Base-by-base conservation (phyloP, 1,140 invertebrate genomes). In the Steinernema feltiae region DNA sequence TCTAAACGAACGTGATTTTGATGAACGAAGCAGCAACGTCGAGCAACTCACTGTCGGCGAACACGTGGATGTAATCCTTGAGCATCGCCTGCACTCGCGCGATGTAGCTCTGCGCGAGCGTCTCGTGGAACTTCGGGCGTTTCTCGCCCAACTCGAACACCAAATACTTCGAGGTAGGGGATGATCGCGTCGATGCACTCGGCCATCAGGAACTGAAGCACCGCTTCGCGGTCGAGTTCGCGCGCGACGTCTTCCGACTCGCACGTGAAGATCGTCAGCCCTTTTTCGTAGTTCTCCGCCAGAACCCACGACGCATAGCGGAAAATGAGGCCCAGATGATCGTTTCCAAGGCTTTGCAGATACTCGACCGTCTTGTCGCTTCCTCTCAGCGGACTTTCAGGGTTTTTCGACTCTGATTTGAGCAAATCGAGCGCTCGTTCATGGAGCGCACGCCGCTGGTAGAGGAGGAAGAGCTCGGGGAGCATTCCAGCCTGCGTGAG, bases 271-370 rank as follows among this genome's bases (percentile, higher is more conserved):
- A 83, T 76, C 71, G 73, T 15, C 35, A 74, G 70, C 29, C 73
- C 79, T n/a, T 76, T 32, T 41, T 81, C 71, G 30, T 74, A 30
- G 72, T 75, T 27, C 29, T 73, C 74, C 48, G 46, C 48, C 77
- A 89, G 87, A 53, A 98, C 92, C 93, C 94, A 96, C 76, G 92
- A 91, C n/a, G 94, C 90, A 89, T 95, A 98, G 87, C 97, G 92
- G 80, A 97, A 92, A 82, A 98, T 96, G 35, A 98, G 87, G 80
- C 94, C 91, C 78, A 97, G 90, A 86, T 98, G 90, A 78, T 95
- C 92, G 18, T 87, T 88, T 89, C 92, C 93, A 73, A 98, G 88
- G 84, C 93, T 91, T 84, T 98, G 95, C 63, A 99, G 89, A 89
- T 98, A 99, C 71, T 91, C 90, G 81, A 97, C 92, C 0, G 93